phyloP scores from a whole-genome alignment of 1,140 invertebrate genomes.

The Thaumatotibia leucotreta region DNA sequence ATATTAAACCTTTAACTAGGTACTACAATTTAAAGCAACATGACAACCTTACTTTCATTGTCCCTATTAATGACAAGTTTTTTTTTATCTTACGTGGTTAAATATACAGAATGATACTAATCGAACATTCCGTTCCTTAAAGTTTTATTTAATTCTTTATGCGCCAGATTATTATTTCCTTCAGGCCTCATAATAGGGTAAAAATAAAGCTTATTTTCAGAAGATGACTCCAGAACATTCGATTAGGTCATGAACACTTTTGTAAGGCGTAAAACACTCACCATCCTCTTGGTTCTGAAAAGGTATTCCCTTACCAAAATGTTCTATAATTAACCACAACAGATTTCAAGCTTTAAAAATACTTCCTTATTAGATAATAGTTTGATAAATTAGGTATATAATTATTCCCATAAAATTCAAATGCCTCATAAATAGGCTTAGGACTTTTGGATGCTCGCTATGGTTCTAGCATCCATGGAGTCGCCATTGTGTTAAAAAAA shows the following conservation, averaged over 20 bases:
- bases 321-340: constrained; percentile 49
- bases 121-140: neutral
- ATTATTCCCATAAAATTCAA: neutral
- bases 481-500: no score
- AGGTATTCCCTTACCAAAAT: constrained; percentile 64
- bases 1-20: neutral
- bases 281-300: constrained; percentile 70
- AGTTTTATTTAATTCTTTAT: neutral
- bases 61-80: neutral
- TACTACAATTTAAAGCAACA: constrained; percentile 18
- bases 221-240: constrained; percentile 45
- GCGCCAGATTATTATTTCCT: neutral
- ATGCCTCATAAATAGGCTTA: no score
- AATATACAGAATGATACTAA: neutral
- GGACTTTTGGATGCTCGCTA: no score
- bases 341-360: neutral
- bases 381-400: neutral
- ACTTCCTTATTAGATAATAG: no score
- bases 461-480: no score
- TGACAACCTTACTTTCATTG: constrained; percentile 46
- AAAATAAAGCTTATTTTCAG: neutral
- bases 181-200: neutral
- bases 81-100: neutral
- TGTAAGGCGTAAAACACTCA: constrained; percentile 64
- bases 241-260: constrained; percentile 55